Conservation (phyloP, 2,797 vertebrate species). For the Amphiprion clarkii region DNA sequence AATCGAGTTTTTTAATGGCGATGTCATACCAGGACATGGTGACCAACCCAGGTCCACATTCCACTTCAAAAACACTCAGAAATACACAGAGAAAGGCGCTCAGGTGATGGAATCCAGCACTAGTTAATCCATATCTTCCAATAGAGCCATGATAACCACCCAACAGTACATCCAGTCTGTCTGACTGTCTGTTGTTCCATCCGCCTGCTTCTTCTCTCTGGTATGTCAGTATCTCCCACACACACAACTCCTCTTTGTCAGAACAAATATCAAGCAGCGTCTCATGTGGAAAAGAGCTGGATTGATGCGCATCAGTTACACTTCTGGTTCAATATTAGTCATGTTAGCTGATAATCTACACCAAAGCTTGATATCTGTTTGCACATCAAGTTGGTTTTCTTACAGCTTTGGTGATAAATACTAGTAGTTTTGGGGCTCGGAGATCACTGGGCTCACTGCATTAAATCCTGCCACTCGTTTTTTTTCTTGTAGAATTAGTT, state of each 20-base stretch:
- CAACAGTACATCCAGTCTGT: not conserved
- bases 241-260: conserved; percentile 21
- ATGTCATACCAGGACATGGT: conserved; percentile 80
- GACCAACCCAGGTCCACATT: conserved; percentile 1
- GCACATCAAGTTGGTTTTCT: too few relatives aligned
- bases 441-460: not conserved
- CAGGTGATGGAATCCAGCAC: too few relatives aligned
- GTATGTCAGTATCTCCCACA: conserved; percentile 30
- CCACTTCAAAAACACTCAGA: not conserved
- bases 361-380: too few relatives aligned
- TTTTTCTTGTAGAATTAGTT: not conserved
- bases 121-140: conserved; percentile 2
- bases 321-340: too few relatives aligned
- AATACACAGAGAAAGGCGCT: too few relatives aligned
- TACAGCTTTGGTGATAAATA: too few relatives aligned
- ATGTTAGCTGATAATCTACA: too few relatives aligned
- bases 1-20: conserved; percentile 59
- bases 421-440: too few relatives aligned
- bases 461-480: not conserved
- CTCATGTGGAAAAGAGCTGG: too few relatives aligned
- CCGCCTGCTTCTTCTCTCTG: conserved; percentile 34
- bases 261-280: too few relatives aligned
- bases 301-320: too few relatives aligned
- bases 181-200: not conserved
- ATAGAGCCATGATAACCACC: not conserved